phyloP scores from a whole-genome alignment of 2,113 vertebrate genomes.

The Narcine bancroftii region DNA sequence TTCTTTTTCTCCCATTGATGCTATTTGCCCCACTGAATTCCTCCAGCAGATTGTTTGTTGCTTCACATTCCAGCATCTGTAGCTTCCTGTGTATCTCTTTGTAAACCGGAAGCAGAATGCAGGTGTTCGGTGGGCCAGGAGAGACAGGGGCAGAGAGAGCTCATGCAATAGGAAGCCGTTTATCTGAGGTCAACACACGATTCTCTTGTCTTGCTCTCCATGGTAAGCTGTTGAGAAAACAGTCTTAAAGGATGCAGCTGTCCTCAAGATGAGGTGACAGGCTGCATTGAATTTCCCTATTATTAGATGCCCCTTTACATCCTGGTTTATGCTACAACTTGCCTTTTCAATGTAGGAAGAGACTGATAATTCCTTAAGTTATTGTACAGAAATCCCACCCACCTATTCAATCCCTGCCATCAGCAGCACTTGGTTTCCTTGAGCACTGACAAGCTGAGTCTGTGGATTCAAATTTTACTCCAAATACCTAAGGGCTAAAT shows the following conservation, averaged over 20 bases:
- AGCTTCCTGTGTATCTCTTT: too few relatives aligned
- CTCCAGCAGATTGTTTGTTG: too few relatives aligned
- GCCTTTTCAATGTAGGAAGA: neutral
- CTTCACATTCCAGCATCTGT: too few relatives aligned
- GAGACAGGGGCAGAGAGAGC: conserved; percentile 46
- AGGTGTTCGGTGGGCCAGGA: conserved; percentile 51
- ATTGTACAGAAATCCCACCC: neutral
- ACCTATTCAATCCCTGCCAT: neutral
- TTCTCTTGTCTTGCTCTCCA: conserved; percentile 49
- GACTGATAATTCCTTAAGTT: neutral
- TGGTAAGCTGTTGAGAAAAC: conserved; percentile 58
- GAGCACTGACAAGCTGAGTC: neutral
- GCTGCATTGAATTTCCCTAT: neutral
- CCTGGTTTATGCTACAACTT: neutral
- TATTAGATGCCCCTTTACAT: neutral
- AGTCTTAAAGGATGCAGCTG: conserved; percentile 62
- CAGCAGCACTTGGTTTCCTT: neutral
- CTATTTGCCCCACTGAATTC: too few relatives aligned
- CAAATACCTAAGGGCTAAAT: neutral
- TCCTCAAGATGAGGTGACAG: conserved; percentile 37
- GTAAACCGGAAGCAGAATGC: conserved; percentile 35
- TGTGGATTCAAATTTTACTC: neutral
- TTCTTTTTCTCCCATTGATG: too few relatives aligned
- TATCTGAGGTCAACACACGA: conserved; percentile 39
- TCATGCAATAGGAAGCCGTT: conserved; percentile 48